Conservation (phyloP, 2,113 vertebrate genomes). For the Osmerus eperlanus region DNA sequence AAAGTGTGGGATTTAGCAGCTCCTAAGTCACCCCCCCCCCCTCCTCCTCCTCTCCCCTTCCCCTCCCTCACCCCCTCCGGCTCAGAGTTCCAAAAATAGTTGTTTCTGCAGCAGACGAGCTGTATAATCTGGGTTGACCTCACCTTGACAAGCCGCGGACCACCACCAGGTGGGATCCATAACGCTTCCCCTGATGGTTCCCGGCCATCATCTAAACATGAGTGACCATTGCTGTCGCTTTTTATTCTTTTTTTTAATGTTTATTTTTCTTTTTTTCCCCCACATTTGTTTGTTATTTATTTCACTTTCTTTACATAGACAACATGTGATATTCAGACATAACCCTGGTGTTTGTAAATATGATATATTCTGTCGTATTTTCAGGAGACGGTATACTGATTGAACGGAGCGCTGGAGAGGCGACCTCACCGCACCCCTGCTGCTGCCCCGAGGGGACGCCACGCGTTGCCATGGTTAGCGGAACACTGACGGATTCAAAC, state of each 20-base stretch:
- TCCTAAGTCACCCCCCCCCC: constrained; percentile 3
- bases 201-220: constrained; percentile 43
- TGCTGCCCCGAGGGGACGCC: constrained; percentile 19
- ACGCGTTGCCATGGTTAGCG: constrained; percentile 65
- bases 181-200: constrained; percentile 47
- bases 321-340: constrained; percentile 50
- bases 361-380: constrained; percentile 40
- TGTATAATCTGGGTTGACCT: constrained; percentile 37
- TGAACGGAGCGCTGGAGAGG: constrained; percentile 55
- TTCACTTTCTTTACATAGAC: constrained; percentile 42
- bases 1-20: constrained; percentile 40
- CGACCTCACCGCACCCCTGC: constrained; percentile 35
- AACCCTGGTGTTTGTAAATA: constrained; percentile 46
- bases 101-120: constrained; percentile 55
- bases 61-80: constrained; percentile 20
- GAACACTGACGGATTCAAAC: constrained; percentile 63
- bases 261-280: too few species aligned
- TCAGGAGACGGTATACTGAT: constrained; percentile 56
- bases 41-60: neutral
- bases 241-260: neutral
- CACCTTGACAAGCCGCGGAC: constrained; percentile 54
- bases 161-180: constrained; percentile 46
- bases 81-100: constrained; percentile 33
- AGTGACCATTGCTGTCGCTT: constrained; percentile 24
- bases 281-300: too few species aligned